phyloP scores from a whole-genome alignment of 1,140 invertebrate genomes.

The Drosophila sucinea region DNA sequence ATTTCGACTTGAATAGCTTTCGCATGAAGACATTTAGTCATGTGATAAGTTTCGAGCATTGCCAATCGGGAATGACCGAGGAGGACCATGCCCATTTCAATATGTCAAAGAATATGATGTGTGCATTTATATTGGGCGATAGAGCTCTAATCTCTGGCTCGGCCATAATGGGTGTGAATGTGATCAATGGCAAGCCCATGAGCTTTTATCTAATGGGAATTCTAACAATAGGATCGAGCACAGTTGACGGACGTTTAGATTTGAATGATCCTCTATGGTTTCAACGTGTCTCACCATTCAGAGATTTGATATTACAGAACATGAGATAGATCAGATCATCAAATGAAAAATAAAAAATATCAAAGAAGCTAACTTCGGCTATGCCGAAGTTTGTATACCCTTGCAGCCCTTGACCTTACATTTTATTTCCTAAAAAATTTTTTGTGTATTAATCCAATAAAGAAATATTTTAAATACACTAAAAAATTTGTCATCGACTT shows the following conservation, averaged over 20 bases:
- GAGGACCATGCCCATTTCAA: background rate
- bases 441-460: too few species aligned
- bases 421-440: too few species aligned
- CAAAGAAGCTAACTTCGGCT: too few species aligned
- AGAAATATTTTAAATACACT: too few species aligned
- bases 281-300: background rate
- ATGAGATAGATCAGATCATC: background rate
- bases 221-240: background rate
- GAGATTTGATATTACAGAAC: background rate
- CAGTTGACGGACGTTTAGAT: background rate
- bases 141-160: background rate
- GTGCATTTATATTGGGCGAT: background rate
- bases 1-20: background rate
- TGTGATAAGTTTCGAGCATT: background rate
- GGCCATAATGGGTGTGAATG: slow-evolving; percentile 3
- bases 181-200: background rate
- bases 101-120: background rate
- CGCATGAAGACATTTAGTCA: background rate
- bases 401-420: too few species aligned
- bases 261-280: background rate
- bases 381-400: too few species aligned
- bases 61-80: background rate
- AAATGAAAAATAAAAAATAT: too few species aligned
- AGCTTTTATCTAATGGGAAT: slow-evolving; percentile 6
- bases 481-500: too few species aligned